Conservation (phyloP, 2,888 invertebrate species). For the Luperina testacea region DNA sequence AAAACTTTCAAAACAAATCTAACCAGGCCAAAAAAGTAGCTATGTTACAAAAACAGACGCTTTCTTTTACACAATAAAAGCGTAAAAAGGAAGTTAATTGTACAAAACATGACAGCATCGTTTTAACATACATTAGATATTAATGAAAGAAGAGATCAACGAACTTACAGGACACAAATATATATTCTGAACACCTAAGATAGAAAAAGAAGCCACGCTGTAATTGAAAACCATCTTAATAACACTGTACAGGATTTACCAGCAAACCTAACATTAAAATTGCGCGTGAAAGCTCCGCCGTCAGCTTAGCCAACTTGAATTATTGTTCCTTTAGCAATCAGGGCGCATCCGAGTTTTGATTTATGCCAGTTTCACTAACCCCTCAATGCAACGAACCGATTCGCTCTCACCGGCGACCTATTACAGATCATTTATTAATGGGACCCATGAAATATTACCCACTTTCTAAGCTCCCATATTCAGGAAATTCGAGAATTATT, state of each 20-base stretch:
- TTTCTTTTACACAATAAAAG: not conserved
- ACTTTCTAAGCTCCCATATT: conserved; percentile 73
- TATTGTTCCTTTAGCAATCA: conserved; percentile 71
- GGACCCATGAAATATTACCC: conserved; percentile 79
- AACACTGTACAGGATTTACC: conserved; percentile 15
- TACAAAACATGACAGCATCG: not conserved
- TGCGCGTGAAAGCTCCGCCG: conserved; percentile 51
- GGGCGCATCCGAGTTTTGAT: conserved; percentile 76
- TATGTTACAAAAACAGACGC: not conserved
- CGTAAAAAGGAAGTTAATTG: not conserved
- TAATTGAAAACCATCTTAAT: not conserved
- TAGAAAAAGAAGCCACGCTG: not conserved
- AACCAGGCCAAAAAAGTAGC: not conserved
- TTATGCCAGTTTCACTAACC: conserved; percentile 73
- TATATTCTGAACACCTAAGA: not conserved
- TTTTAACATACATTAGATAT: not conserved
- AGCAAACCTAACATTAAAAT: conserved; percentile 44
- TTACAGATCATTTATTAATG: conserved; percentile 80
- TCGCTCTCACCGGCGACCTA: conserved; percentile 78
- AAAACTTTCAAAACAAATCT: not conserved
- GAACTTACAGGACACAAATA: not conserved
- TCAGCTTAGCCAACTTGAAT: conserved; percentile 53
- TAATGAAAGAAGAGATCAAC: not conserved
- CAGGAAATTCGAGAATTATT: conserved; percentile 29
- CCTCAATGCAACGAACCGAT: conserved; percentile 59